Conservation (phyloP, 2,888 invertebrate species). For the Dichetophora obliterata region DNA sequence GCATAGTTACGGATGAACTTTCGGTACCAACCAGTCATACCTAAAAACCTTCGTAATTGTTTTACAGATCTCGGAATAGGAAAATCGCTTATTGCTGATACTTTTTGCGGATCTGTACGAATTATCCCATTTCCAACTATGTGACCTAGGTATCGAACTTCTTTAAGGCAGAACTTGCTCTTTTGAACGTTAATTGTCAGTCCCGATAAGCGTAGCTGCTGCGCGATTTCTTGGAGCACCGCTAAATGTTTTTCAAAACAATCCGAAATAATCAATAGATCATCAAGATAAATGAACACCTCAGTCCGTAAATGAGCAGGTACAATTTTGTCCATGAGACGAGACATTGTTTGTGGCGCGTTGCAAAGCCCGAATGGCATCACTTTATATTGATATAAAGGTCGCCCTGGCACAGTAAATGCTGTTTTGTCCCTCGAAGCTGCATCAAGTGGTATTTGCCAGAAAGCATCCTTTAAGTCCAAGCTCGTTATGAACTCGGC, state of each 20-base stretch:
- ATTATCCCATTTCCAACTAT: too few species aligned
- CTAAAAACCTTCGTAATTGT: constrained; percentile 38
- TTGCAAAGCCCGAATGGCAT: too few species aligned
- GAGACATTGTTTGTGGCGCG: constrained; percentile 9
- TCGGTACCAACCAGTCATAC: constrained; percentile 40
- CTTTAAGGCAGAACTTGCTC: too few species aligned
- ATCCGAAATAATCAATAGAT: not conserved
- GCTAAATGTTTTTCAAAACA: too few species aligned
- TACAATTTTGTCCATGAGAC: not conserved
- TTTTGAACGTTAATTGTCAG: constrained; percentile 30
- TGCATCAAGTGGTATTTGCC: too few species aligned
- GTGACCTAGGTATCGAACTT: too few species aligned
- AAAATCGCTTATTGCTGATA: constrained; percentile 29
- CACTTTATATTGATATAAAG: too few species aligned
- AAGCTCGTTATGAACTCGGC: too few species aligned
- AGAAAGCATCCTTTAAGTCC: too few species aligned
- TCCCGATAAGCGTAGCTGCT: not conserved
- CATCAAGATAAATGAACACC: too few species aligned
- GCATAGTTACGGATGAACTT: constrained; percentile 29
- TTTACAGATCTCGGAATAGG: constrained; percentile 26
- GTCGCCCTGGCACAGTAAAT: too few species aligned
- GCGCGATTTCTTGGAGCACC: not conserved
- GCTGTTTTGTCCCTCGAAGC: too few species aligned
- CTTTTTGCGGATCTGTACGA: constrained; percentile 38
- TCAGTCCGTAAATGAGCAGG: not conserved